Conservation (phyloP, 2,113 vertebrate genomes). For the Mus spicilegus region DNA sequence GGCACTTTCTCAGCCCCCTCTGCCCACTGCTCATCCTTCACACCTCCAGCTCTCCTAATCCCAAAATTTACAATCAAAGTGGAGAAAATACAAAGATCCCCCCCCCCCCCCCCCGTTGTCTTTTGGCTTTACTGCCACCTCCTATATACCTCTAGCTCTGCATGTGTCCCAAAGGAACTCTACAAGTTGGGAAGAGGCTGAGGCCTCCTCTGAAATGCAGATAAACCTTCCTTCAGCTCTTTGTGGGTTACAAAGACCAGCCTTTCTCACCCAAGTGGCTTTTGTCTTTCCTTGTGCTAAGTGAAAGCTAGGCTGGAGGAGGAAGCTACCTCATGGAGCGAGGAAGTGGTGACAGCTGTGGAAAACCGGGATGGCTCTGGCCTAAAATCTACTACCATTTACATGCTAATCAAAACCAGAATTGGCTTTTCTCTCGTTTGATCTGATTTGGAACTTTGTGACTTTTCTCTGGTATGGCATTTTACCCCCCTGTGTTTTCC, state of each 20-base stretch:
- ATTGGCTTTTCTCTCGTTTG: constrained; percentile 45
- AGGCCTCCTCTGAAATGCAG: constrained; percentile 71
- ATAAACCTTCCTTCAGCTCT: constrained; percentile 55
- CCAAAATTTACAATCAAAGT: neutral
- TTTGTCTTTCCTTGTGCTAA: constrained; percentile 66
- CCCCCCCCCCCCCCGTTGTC: neutral
- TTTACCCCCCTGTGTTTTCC: constrained; percentile 62
- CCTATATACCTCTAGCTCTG: constrained; percentile 5
- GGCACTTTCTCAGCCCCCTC: neutral
- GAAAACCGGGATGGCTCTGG: constrained; percentile 20
- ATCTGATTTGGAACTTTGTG: constrained; percentile 74
- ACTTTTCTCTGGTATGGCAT: constrained; percentile 58
- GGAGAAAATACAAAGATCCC: constrained; percentile 29
- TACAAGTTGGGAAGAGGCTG: constrained; percentile 30
- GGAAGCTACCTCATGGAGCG: constrained; percentile 27
- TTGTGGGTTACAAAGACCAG: constrained; percentile 55
- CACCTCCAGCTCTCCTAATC: neutral
- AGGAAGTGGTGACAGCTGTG: constrained; percentile 16
- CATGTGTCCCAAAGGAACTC: constrained; percentile 4
- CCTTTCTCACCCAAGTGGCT: constrained; percentile 59
- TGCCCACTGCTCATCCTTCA: neutral
- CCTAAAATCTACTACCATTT: constrained; percentile 53
- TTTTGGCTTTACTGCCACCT: neutral
- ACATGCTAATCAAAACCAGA: constrained; percentile 70
- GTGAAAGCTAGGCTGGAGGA: neutral